Base-by-base conservation (phyloP, 2,888 invertebrate species). In the Scaptomyza cyrtandrae region DNA sequence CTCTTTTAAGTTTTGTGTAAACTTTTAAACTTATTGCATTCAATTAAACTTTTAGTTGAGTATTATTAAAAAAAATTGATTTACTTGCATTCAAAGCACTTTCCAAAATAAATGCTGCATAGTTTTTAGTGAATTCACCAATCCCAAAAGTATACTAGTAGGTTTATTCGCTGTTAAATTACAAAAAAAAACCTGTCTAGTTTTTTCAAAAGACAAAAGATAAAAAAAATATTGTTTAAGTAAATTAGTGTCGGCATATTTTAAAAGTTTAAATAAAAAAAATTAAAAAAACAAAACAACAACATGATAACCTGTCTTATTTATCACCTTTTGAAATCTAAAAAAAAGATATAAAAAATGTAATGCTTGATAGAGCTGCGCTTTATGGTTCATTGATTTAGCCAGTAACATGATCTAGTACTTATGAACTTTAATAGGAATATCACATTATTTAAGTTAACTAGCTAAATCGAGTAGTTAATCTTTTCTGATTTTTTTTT, bases 71-170 rank as follows among this genome's bases (percentile, higher is more conserved):
- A 4, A 11, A 3, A 33, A 33, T 10, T 11, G 11, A 35, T 35
- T 13, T 13, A 29, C 4, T 33, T 33, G 33, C 4, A 11, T 33
- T 33, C 11, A 11, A 11, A 33, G 13, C 7, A 35, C 35, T 37
- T 39, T 14, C 1, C 5, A 39, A 3, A 39, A 9, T 14, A 7
- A 35, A 29, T 35, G 52, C 41, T 49, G 71, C 35, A 56, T 60
- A 72, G 24, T 46, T 48, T 66, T 39, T 2, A 39, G 39, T 39
- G n/a, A 14, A 14, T 39, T n/a, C 2, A 14, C 3, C 7, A 39
- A 39, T 39, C 39, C 39, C n/a, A 39, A 14, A 14, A 39, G 39
- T 39, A 14, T 14, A 7, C 39, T 14, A 7, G 7, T 7, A 37
- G 4, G 4, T 37, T 37, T 37, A 6, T n/a, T n/a, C 6, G 6